phyloP scores from a whole-genome alignment of 2,113 vertebrate genomes.

The Oreochromis tanganicae region DNA sequence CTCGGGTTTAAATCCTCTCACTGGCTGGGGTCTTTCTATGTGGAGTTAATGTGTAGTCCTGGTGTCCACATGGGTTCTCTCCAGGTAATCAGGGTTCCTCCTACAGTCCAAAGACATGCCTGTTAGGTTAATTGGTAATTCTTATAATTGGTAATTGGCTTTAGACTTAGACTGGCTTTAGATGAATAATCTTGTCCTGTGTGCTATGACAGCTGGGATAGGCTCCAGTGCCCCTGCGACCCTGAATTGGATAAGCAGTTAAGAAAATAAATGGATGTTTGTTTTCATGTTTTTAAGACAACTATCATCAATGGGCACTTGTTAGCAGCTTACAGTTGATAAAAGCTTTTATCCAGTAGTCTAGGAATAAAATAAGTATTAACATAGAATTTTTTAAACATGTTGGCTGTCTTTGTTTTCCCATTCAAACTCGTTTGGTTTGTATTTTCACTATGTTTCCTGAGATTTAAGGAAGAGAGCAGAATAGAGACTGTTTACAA shows the following conservation, averaged over 20 bases:
- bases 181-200: background rate
- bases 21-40: background rate
- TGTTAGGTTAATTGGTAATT: background rate
- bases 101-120: background rate
- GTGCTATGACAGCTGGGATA: background rate
- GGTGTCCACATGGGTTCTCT: background rate
- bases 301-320: background rate
- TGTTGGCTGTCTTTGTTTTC: background rate
- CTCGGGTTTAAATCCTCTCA: background rate
- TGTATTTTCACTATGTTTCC: background rate
- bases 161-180: background rate
- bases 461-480: background rate
- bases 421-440: background rate
- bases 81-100: background rate
- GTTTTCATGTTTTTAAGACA: background rate
- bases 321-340: background rate
- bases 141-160: background rate
- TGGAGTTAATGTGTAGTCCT: background rate
- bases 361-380: background rate
- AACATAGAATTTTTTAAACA: background rate
- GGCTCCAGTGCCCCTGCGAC: background rate
- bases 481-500: background rate
- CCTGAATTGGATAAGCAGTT: background rate
- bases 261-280: background rate
- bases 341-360: background rate